Conservation (phyloP, 2,797 vertebrate species). For the Scyliorhinus canicula region DNA sequence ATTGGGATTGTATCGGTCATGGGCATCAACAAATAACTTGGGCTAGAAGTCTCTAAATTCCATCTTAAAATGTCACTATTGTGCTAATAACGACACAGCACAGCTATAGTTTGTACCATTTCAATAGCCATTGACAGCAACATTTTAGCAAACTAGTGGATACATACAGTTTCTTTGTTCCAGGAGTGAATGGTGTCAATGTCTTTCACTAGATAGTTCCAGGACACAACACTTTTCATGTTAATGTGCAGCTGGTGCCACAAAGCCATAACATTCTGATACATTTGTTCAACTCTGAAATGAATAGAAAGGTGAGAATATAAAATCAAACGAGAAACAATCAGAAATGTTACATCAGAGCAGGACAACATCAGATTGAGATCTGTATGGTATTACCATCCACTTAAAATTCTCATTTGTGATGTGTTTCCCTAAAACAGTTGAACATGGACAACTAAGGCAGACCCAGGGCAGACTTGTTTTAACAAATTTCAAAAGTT, state of each 20-base stretch:
- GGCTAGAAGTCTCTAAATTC: not conserved
- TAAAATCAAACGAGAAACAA: not conserved
- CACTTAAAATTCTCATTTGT: not conserved
- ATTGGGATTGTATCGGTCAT: not conserved
- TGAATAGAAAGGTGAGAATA: not conserved
- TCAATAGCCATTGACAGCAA: not conserved
- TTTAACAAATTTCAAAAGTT: not conserved
- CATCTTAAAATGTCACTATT: not conserved
- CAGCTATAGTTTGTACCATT: not conserved
- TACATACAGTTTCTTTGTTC: constrained; percentile 73
- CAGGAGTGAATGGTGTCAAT: constrained; percentile 74
- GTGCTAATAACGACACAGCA: not conserved
- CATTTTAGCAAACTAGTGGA: not conserved
- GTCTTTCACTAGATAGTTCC: constrained; percentile 88
- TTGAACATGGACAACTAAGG: not conserved
- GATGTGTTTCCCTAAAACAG: not conserved
- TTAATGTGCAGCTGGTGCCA: constrained; percentile 98
- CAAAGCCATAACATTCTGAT: constrained; percentile 94
- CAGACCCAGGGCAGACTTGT: not conserved
- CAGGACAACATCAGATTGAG: not conserved
- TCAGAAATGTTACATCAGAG: not conserved
- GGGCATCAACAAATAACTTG: not conserved
- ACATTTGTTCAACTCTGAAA: constrained; percentile 81
- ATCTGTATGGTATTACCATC: not conserved
- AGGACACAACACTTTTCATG: constrained; percentile 92